Conservation (phyloP, 2,797 vertebrate species). For the Rhabdomys pumilio region DNA sequence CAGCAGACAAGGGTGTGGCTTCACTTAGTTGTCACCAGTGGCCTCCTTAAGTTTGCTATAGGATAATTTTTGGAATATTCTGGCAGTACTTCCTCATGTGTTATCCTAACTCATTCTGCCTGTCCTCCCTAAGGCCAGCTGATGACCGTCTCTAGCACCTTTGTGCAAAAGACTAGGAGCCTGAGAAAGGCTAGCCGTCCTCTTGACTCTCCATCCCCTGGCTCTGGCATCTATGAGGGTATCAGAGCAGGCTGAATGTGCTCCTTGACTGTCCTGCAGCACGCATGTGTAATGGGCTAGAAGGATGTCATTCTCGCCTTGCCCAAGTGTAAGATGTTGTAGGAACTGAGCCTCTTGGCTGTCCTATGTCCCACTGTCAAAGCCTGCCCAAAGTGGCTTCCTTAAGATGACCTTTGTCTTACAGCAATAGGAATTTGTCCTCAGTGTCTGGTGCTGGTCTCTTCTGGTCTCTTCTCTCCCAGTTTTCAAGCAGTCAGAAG, state of each 20-base stretch:
- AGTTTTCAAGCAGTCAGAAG: constrained; percentile 53
- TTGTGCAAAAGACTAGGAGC: background rate
- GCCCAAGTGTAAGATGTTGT: background rate
- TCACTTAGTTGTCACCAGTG: constrained; percentile 17
- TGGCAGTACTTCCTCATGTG: constrained; percentile 23
- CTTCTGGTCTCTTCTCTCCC: constrained; percentile 25
- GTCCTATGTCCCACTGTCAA: constrained; percentile 13
- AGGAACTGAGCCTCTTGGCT: constrained; percentile 28
- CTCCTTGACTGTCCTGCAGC: background rate
- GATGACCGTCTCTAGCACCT: background rate
- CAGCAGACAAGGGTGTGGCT: constrained; percentile 31
- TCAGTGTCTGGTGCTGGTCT: constrained; percentile 27
- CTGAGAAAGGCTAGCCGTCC: background rate
- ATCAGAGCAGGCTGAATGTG: background rate
- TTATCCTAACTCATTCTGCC: background rate
- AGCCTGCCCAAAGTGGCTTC: constrained; percentile 44
- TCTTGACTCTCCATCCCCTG: background rate
- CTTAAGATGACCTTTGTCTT: constrained; percentile 61
- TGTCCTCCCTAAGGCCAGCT: background rate
- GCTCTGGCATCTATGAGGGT: background rate
- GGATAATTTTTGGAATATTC: constrained; percentile 13
- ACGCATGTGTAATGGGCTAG: background rate
- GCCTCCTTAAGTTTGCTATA: background rate
- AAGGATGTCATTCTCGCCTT: background rate
- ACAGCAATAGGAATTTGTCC: constrained; percentile 54